Evolutionary conservation across 2,888 invertebrate genomes (phyloP).

Genomic region (Bellardia pandia): DNA sequence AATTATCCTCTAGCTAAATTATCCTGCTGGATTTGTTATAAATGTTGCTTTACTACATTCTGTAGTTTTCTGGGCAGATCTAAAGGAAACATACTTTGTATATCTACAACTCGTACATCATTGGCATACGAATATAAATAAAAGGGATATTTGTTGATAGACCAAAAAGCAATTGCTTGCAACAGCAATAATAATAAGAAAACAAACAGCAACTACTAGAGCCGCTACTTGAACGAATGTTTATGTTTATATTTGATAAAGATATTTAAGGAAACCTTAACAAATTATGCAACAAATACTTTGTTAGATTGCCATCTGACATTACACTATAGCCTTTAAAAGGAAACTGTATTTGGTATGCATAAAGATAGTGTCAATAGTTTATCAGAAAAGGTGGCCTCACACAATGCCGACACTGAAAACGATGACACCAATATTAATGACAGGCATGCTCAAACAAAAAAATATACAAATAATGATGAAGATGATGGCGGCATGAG

Average conservation of each 20-base stretch:
- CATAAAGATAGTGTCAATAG: slow-evolving; percentile 73
- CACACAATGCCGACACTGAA: slow-evolving; percentile 62
- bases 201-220: background rate
- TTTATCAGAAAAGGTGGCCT: slow-evolving; percentile 71
- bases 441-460: slow-evolving; percentile 66
- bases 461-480: slow-evolving; percentile 59
- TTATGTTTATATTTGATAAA: background rate
- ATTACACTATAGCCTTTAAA: background rate
- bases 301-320: background rate
- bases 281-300: slow-evolving; percentile 54
- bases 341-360: too few relatives aligned
- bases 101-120: slow-evolving; percentile 54
- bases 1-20: slow-evolving; percentile 68
- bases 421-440: slow-evolving; percentile 67
- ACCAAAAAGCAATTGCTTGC: slow-evolving; percentile 48
- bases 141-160: slow-evolving; percentile 57
- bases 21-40: slow-evolving; percentile 60
- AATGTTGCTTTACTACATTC: slow-evolving; percentile 14
- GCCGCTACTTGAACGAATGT: background rate
- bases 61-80: background rate
- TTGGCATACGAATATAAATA: slow-evolving; percentile 50
- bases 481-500: slow-evolving; percentile 77
- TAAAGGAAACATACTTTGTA: slow-evolving; percentile 19
- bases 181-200: background rate
- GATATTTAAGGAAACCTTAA: slow-evolving; percentile 38